These are phyloP conservation scores for Hipparchia sbordonii DNA, from an alignment of 2,888 invertebrate species.

Conservation along the genomic window DNA sequence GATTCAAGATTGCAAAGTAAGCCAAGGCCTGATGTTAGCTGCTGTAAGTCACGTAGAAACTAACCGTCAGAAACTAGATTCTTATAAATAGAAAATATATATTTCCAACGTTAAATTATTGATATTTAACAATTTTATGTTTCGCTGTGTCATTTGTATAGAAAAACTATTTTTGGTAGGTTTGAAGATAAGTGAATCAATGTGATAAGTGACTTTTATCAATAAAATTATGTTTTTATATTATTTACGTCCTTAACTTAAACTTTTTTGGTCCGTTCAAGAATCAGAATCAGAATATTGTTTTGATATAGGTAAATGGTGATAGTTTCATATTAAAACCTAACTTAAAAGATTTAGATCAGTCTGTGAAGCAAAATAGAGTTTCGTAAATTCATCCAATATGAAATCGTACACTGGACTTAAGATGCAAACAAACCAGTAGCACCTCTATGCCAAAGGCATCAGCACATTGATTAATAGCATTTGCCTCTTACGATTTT, in stretches of 20 bases:
- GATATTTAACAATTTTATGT: background rate
- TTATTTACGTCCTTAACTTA: too few relatives aligned
- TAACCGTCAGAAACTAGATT: slow-evolving; percentile 1
- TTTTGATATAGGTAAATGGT: too few relatives aligned
- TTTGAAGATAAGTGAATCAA: too few relatives aligned
- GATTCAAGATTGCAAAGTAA: slow-evolving; percentile 38
- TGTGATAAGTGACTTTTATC: background rate
- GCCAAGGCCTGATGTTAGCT: slow-evolving; percentile 47
- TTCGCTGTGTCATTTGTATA: background rate
- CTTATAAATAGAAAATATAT: slow-evolving; percentile 9
- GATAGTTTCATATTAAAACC: too few relatives aligned
- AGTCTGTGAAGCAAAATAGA: too few relatives aligned
- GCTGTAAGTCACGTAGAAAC: slow-evolving; percentile 44
- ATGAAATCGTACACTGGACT: background rate
- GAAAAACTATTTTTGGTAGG: background rate
- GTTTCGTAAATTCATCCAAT: too few relatives aligned
- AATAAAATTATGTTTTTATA: too few relatives aligned
- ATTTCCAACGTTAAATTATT: background rate
- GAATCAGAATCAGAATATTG: too few relatives aligned
- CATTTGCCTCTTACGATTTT: slow-evolving; percentile 12
- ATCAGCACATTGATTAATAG: slow-evolving; percentile 14
- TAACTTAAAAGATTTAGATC: too few relatives aligned
- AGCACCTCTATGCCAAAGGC: background rate
- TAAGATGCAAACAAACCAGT: background rate
- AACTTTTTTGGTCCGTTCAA: too few relatives aligned